These are phyloP conservation scores for Drosophila malerkotliana DNA, from an alignment of 1,140 invertebrate species.

Conservation along the genomic window DNA sequence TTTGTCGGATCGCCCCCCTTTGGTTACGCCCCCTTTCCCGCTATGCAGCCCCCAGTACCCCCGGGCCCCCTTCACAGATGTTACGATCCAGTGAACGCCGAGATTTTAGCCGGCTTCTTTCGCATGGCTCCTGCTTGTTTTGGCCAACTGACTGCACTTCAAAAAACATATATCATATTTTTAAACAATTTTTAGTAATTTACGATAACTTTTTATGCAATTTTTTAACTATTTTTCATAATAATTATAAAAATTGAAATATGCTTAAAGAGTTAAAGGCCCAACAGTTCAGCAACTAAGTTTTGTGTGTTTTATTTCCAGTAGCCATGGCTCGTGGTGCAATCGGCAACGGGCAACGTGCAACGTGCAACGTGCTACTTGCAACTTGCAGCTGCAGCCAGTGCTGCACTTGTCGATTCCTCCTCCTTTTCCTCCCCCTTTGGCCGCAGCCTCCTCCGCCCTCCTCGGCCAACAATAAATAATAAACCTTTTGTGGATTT, in stretches of 20 bases:
- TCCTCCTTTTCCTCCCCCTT: conserved; percentile 31
- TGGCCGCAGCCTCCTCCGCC: conserved; percentile 19
- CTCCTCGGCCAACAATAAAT: conserved; percentile 74
- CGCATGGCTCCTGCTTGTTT: conserved; percentile 20
- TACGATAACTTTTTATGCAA: not conserved
- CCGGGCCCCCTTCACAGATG: conserved; percentile 9
- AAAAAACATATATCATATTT: not conserved
- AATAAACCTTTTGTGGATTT: conserved; percentile 82
- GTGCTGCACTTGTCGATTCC: conserved; percentile 64
- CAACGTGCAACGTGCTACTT: conserved; percentile 34
- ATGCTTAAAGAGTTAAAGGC: not conserved
- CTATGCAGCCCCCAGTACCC: not conserved
- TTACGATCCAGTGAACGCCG: conserved; percentile 56
- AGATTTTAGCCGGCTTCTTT: conserved; percentile 58
- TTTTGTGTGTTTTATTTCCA: conserved; percentile 34
- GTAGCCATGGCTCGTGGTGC: conserved; percentile 55
- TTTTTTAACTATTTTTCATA: not conserved
- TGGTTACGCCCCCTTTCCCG: conserved; percentile 26
- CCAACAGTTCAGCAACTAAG: not conserved
- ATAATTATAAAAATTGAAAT: not conserved
- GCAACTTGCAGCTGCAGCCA: conserved; percentile 48
- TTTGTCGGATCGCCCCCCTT: conserved; percentile 53
- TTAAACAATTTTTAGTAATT: not conserved
- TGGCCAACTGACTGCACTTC: conserved; percentile 18
- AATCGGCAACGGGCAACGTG: conserved; percentile 34